Evolutionary conservation across 2,797 vertebrate genomes (phyloP).

Genomic region (Crenuchus spilurus): DNA sequence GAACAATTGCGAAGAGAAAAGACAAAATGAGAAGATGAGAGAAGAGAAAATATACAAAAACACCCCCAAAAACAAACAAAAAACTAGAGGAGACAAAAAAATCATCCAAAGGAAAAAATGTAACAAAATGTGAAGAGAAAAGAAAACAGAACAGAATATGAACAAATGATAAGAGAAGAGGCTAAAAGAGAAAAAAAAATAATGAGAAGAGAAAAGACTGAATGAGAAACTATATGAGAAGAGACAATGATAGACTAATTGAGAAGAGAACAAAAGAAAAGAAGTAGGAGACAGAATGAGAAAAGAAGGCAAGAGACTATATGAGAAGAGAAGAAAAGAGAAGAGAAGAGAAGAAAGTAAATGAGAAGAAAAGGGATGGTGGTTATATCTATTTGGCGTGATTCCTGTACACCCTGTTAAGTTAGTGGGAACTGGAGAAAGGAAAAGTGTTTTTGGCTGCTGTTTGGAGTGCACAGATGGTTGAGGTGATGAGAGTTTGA

Average conservation of each 20-base stretch:
- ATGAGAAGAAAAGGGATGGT: background rate
- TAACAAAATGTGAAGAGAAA: background rate
- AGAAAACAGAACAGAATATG: background rate
- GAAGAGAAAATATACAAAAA: too few relatives aligned
- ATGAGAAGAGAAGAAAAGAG: background rate
- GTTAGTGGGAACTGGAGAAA: too few relatives aligned
- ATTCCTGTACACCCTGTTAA: too few relatives aligned
- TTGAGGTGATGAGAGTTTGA: too few relatives aligned
- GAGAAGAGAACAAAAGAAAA: background rate
- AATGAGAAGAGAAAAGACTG: background rate
- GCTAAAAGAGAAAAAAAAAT: too few relatives aligned
- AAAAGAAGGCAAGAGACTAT: background rate
- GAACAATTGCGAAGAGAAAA: background rate
- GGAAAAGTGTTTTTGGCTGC: too few relatives aligned
- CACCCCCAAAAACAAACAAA: too few relatives aligned
- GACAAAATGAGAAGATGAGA: background rate
- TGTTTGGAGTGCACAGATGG: too few relatives aligned
- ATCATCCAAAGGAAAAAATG: too few relatives aligned
- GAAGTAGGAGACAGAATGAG: background rate
- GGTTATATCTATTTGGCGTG: too few relatives aligned
- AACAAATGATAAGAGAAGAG: background rate
- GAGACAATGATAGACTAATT: background rate
- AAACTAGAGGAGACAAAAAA: background rate
- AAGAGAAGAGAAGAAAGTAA: background rate
- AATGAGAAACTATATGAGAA: too few relatives aligned